Evolutionary conservation across 2,888 invertebrate genomes (phyloP), one percentile per base, ranked within the genome.

Genomic region (Athripsodes cinereus): DNA sequence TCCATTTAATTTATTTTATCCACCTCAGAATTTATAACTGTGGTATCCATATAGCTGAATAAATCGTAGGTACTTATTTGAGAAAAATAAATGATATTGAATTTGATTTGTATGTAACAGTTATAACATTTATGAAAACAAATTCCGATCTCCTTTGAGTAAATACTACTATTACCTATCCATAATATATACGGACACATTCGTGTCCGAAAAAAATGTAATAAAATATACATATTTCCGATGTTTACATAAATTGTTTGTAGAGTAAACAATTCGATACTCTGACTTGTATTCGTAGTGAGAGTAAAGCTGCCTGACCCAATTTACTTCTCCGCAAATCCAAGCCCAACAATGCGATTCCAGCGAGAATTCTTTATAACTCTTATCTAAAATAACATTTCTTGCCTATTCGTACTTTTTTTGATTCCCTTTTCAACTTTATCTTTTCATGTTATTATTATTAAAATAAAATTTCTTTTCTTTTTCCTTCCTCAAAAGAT

Each of bases 321-420:
- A 40, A 40, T 40, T 40, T 13, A 40, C n/a, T 40, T 16, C 40
- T 16, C 40, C 40, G 40, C 40, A 40, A 40, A 40, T 13, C 40
- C 40, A 40, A 40, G 13, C 3, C 40, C 13, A 40, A 40, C 40
- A 40, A 40, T 40, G 16, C 3, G 26, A 26, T 6, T 26, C 26
- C 40, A n/a, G 40, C 40, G 40, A 40, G 40, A 40, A 40, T 40
- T 40, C 40, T 40, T 40, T 40, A 40, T 40, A 40, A 40, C 40
- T 40, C 40, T 40, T 40, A 40, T 40, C n/a, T 40, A 40, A 40
- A 40, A 40, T 40, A 40, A 40, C n/a, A 40, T 40, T 40, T 40
- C 16, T 16, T 13, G 40, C 16, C 40, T 40, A 26, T 40, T 40
- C n/a, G 8, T 40, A 8, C 16, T 40, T 40, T 31, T 31, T 8